Conservation (phyloP, 1,140 invertebrate genomes). For the Aricia agestis region DNA sequence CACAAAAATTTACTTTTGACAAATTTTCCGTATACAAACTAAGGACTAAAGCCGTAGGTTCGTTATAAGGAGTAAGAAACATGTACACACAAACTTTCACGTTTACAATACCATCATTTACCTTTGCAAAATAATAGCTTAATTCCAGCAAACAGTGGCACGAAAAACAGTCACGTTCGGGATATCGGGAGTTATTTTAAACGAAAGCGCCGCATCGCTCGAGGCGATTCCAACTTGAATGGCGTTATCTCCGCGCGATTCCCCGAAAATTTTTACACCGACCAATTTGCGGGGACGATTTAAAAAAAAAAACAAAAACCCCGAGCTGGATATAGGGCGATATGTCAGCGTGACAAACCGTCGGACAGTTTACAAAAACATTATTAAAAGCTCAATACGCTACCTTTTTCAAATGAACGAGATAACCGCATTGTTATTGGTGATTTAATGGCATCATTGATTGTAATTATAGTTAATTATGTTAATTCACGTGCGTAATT, state of each 20-base stretch:
- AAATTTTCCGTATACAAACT: too few relatives aligned
- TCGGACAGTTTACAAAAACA: conserved; percentile 31
- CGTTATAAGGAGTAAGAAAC: not conserved
- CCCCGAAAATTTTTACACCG: conserved; percentile 20
- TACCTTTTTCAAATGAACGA: conserved; percentile 12
- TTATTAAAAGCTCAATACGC: conserved; percentile 28
- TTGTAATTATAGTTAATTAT: not conserved
- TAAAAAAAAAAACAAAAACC: not conserved
- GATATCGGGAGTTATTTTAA: conserved; percentile 21
- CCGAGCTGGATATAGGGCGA: conserved; percentile 12
- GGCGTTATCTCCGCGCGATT: conserved; percentile 31
- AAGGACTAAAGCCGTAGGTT: too few relatives aligned
- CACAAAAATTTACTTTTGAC: too few relatives aligned
- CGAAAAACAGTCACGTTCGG: not conserved
- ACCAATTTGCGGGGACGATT: conserved; percentile 15
- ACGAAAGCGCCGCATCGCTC: conserved; percentile 23
- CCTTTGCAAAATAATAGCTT: not conserved
- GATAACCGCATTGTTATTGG: not conserved
- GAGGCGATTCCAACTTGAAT: conserved; percentile 23
- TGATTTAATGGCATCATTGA: not conserved
- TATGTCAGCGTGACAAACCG: conserved; percentile 21
- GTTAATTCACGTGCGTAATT: too few relatives aligned
- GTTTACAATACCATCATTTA: too few relatives aligned
- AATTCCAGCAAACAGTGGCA: not conserved
- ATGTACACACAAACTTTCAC: too few relatives aligned